These are phyloP conservation scores for Cheilosia urbana DNA, from an alignment of 2,888 invertebrate genomes.

Conservation along the genomic window DNA sequence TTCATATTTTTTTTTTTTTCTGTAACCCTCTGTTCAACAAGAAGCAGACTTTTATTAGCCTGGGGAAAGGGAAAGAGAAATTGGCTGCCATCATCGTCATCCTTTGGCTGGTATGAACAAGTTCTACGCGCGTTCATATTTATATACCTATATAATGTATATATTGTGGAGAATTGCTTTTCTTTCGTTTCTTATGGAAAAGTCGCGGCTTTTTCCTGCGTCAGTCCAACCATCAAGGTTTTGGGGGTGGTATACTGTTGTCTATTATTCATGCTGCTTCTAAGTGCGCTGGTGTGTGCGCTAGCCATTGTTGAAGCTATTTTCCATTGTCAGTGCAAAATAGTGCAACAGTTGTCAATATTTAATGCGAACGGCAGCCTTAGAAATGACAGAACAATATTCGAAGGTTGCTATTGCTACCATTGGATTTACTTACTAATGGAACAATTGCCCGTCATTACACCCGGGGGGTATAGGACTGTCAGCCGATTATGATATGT, in stretches of 20 bases:
- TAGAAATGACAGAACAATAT: slow-evolving; percentile 51
- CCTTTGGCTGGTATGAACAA: slow-evolving; percentile 52
- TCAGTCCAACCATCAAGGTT: background rate
- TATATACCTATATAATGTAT: slow-evolving; percentile 2
- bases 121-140: slow-evolving; percentile 26
- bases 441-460: background rate
- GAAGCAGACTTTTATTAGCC: slow-evolving; percentile 64
- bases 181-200: slow-evolving; percentile 17
- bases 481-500: background rate
- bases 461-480: background rate
- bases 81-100: slow-evolving; percentile 69
- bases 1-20: slow-evolving; percentile 11
- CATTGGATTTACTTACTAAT: background rate
- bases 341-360: slow-evolving; percentile 66
- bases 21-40: slow-evolving; percentile 27
- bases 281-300: slow-evolving; percentile 2
- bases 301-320: background rate
- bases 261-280: background rate
- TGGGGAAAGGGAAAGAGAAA: slow-evolving; percentile 54
- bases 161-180: slow-evolving; percentile 41
- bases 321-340: slow-evolving; percentile 24
- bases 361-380: slow-evolving; percentile 40
- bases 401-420: slow-evolving; percentile 44
- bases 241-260: background rate
- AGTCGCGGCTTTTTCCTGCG: background rate